phyloP scores from a whole-genome alignment of 2,888 invertebrate genomes.

The Tetramorium bicarinatum region DNA sequence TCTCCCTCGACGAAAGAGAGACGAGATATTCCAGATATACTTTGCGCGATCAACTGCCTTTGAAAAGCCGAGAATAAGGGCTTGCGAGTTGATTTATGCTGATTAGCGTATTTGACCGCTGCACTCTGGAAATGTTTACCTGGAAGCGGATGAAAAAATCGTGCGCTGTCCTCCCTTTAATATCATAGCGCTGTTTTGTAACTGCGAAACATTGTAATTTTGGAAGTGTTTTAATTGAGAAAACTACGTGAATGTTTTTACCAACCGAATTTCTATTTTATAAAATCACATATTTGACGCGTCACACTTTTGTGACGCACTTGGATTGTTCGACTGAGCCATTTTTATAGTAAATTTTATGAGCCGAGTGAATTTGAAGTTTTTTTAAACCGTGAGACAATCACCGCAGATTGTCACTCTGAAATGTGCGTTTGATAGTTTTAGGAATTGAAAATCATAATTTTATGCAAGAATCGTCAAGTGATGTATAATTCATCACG shows the following conservation, averaged over 20 bases:
- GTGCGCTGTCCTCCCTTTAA: not conserved
- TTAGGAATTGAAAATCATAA: slow-evolving; percentile 10
- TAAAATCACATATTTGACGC: not conserved
- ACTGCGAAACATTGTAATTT: not conserved
- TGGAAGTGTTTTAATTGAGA: not conserved
- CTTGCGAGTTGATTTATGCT: slow-evolving; percentile 2
- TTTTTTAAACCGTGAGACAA: slow-evolving; percentile 21
- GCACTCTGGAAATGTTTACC: slow-evolving; percentile 12
- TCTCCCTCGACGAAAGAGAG: not conserved
- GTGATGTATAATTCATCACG: not conserved
- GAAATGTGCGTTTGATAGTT: not conserved
- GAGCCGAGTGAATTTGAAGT: not conserved
- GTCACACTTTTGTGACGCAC: not conserved
- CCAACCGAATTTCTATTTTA: slow-evolving; percentile 23
- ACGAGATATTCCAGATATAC: not conserved
- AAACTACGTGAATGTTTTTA: not conserved
- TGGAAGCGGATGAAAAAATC: slow-evolving; percentile 7
- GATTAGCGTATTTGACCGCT: not conserved
- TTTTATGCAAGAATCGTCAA: not conserved
- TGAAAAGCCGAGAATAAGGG: not conserved
- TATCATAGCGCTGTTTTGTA: not conserved
- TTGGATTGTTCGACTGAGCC: not conserved
- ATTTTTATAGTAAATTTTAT: slow-evolving; percentile 22
- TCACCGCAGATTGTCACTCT: not conserved
- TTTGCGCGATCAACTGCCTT: not conserved